Base-by-base conservation (phyloP, 2,888 invertebrate genomes). In the Salticus scenicus region DNA sequence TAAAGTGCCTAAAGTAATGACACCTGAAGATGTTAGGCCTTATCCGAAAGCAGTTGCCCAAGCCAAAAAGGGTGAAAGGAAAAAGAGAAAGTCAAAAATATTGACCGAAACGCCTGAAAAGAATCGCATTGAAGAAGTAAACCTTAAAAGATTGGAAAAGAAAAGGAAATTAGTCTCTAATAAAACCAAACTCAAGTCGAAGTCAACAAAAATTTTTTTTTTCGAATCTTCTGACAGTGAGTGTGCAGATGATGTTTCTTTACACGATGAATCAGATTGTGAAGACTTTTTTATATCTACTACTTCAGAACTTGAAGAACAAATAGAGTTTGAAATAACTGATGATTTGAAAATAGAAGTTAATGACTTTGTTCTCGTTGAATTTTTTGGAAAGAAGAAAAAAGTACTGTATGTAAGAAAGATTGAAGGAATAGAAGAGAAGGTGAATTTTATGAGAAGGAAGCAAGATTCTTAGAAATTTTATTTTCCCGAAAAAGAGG, bases 321-420 rank as follows among this genome's bases (percentile, higher is more conserved):
- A 57, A n/a, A 2, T 57, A 4, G 57, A 57, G n/a, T 57, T 57
- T 57, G 57, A 57, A 57, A 57, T 57, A n/a, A 57, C 57, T 57
- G 20, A 57, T 2, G 57, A 57, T 57, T 4, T 37, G 27, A 20
- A n/a, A 7, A 24, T 57, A 57, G 27, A n/a, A 24, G 4, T 57
- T 57, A 57, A 57, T 57, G 57, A 57, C 57, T 57, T 57, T 57
- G 57, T n/a, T 57, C 57, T 57, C 27, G 57, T 57, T 7, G 7
- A 57, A n/a, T 57, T 57, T 57, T 57, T 14, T 57, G 57, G 57
- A n/a, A 57, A 57, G 57, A 57, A 57, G 57, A 57, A 57, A n/a
- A 37, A 37, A 37, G n/a, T 57, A 24, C 57, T 57, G 20, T 57
- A 1, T 57, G 57, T 57, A n/a, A 20, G 20, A 20, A 57, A 57